Conservation (phyloP, 2,113 vertebrate species). For the Melanerpes aurifrons region DNA sequence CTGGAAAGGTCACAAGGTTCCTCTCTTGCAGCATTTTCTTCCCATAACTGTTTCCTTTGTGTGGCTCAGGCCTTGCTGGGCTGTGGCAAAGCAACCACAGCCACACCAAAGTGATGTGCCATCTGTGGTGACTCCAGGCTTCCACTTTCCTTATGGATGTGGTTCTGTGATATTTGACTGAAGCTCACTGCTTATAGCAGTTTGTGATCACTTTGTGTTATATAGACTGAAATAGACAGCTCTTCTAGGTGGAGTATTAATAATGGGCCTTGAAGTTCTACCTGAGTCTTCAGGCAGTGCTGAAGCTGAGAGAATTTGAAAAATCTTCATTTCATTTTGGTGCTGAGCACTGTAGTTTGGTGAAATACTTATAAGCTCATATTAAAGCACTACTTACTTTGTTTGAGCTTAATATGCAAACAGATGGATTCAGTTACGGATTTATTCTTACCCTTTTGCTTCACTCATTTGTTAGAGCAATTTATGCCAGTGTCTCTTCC, state of each 20-base stretch:
- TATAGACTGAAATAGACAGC: not conserved
- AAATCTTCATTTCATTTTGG: not conserved
- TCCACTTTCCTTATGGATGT: not conserved
- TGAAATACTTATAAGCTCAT: not conserved
- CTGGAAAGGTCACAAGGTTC: not conserved
- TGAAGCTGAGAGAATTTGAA: not conserved
- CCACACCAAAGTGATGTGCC: not conserved
- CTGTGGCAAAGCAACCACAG: not conserved
- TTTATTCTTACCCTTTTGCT: not conserved
- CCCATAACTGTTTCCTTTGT: not conserved
- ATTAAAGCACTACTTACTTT: not conserved
- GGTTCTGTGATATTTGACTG: not conserved
- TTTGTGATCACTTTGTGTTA: not conserved
- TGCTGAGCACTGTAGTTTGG: not conserved
- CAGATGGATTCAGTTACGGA: not conserved
- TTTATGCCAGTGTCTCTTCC: not conserved
- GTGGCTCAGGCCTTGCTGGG: not conserved
- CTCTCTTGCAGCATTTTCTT: not conserved
- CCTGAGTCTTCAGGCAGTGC: not conserved
- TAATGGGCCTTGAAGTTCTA: not conserved
- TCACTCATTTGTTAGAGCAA: not conserved
- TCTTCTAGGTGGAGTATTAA: not conserved
- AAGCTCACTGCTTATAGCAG: not conserved
- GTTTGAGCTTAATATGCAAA: not conserved
- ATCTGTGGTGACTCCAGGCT: not conserved